phyloP scores from a whole-genome alignment of 1,140 invertebrate genomes.

The Eupeodes corollae region DNA sequence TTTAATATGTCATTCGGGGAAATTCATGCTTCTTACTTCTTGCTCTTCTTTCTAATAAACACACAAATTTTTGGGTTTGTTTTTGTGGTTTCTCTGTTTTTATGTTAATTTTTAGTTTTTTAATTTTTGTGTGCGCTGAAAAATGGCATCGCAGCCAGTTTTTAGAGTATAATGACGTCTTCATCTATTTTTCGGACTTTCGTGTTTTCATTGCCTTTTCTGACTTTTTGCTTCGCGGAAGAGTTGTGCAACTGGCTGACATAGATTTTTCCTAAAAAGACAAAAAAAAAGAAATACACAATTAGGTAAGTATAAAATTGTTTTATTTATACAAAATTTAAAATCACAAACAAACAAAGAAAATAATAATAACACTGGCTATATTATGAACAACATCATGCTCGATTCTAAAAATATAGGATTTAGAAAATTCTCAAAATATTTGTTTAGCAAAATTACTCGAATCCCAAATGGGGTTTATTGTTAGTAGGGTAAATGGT shows the following conservation, averaged over 20 bases:
- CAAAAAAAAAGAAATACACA: constrained; percentile 1
- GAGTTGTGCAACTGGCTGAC: constrained; percentile 42
- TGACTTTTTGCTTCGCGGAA: constrained; percentile 45
- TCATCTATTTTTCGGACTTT: no score
- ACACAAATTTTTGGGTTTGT: no score
- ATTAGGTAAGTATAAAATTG: background rate
- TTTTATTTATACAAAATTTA: background rate
- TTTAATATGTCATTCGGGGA: no score
- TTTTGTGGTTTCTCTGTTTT: no score
- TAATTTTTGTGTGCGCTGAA: no score
- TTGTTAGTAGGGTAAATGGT: background rate
- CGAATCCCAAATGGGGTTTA: background rate
- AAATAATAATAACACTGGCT: constrained; percentile 16
- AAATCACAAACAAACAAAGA: constrained; percentile 10
- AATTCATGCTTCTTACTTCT: no score
- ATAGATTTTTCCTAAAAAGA: constrained; percentile 41
- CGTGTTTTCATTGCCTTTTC: constrained; percentile 3
- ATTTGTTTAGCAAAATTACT: background rate
- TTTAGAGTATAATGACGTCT: no score
- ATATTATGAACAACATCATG: constrained; percentile 9
- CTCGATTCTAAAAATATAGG: background rate
- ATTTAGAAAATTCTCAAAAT: background rate
- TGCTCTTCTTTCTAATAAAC: no score
- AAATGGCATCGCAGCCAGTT: no score
- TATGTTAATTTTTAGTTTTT: no score